Percentiles rank a stretch among this genome's conserved stretches.
Conservation (phyloP, 53 echinoderm and acorn worm genomes). For the Stichopus horrens region DNA sequence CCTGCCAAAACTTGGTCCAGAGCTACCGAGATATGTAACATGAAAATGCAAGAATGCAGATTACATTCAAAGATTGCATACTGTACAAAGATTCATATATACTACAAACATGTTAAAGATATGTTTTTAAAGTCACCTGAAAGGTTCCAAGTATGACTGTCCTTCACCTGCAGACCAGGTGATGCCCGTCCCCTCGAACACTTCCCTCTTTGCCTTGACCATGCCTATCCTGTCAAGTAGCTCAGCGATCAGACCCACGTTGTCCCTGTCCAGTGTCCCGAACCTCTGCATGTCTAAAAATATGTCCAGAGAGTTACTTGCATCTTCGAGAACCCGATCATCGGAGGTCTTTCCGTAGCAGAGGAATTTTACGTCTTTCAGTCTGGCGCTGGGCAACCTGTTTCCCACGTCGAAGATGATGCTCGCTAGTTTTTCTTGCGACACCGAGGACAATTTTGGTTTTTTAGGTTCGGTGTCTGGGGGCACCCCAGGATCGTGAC, state of each 20-base stretch:
- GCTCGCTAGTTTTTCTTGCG: slow-evolving; percentile 22
- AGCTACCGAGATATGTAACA: too few relatives aligned
- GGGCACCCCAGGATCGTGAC: too few relatives aligned
- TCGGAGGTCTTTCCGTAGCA: neutral
- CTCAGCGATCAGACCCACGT: slow-evolving; percentile 7
- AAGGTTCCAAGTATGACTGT: neutral
- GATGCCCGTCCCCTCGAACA: slow-evolving; percentile 7
- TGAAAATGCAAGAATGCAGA: too few relatives aligned
- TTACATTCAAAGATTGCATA: too few relatives aligned
- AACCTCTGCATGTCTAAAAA: neutral
- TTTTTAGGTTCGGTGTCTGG: too few relatives aligned
- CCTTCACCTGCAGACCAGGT: neutral
- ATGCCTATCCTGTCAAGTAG: slow-evolving; percentile 14
- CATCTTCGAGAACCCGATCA: slow-evolving; percentile 1
- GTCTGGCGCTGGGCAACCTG: neutral
- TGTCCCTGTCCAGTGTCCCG: neutral
- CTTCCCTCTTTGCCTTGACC: slow-evolving; percentile 5
- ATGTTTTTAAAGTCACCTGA: neutral
- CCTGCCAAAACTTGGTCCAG: too few relatives aligned
- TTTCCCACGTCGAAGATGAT: slow-evolving; percentile 3
- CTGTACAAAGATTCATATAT: too few relatives aligned
- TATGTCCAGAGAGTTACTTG: slow-evolving; percentile 7
- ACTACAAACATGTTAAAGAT: too few relatives aligned
- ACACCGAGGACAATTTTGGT: neutral
- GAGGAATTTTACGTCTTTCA: slow-evolving; percentile 3